Base-by-base conservation (phyloP, 2,113 vertebrate species). In the Rhea americana region DNA sequence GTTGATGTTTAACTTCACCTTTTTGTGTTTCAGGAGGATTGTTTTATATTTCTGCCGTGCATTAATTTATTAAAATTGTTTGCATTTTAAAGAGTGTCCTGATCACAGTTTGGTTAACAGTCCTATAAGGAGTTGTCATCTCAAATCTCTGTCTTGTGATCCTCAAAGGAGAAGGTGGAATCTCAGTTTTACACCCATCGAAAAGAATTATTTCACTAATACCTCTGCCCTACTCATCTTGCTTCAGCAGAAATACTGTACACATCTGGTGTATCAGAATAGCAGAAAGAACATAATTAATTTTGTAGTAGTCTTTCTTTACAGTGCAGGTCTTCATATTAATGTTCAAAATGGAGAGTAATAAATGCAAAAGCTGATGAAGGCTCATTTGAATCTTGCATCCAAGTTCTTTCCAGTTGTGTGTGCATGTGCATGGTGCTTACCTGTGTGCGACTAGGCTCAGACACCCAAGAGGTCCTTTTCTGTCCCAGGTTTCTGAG, bases 201-300 rank as follows among this genome's bases (percentile, higher is more conserved):
- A 2, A 51, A 53, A 15, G 55, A 75, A 11, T 76, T 45, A 5
- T 18, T 82, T 55, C 14, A 10, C 21, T 37, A 0, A 15, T 63
- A 20, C 47, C 28, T 88, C 71, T 80, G 22, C 3, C 47, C 55
- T 66, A 13, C 77, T 28, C 19, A 1, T 73, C 66, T 18, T 70
- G 43, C 85, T 76, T 55, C 48, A 39, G 14, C 58, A 35, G 78
- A 76, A 82, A 8, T 24, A 16, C 72, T 22, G 35, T 74, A 43
- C 47, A 7, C 41, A 5, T 5, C 37, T 47, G 11, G 6, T 19
- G 0, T 5, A 11, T 18, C 56, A 7, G 51, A 72, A 1, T 5
- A 82, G 53, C 75, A 65, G 2, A 73, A 7, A 35, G 11, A 0
- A 24, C 2, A 35, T 1, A 12, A 28, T 45, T 78, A 63, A 4